Evolutionary conservation across 2,797 vertebrate genomes (phyloP).

Genomic region (Spea hammondii): DNA sequence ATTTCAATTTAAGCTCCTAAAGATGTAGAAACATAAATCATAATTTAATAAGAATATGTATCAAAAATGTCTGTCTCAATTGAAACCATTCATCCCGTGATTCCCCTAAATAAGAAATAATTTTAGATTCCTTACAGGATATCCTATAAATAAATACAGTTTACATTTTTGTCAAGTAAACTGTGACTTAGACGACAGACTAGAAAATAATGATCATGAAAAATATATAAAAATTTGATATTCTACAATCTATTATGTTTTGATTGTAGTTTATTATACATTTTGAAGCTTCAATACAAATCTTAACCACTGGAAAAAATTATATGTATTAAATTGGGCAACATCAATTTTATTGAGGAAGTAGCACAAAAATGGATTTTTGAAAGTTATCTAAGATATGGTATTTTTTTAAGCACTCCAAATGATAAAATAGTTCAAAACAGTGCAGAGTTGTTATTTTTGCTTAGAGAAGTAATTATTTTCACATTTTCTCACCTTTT

Average conservation of each 20-base stretch:
- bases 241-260: no score
- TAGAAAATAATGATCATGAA: no score
- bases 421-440: conserved; percentile 15
- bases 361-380: not conserved
- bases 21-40: not conserved
- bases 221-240: no score
- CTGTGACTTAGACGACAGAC: no score
- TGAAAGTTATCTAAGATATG: not conserved
- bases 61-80: not conserved
- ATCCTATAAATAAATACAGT: not conserved
- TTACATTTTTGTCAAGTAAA: not conserved
- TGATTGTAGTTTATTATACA: no score
- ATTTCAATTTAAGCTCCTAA: not conserved
- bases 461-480: conserved; percentile 10
- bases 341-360: not conserved
- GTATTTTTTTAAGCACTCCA: conserved; percentile 14
- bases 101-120: not conserved
- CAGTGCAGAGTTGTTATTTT: conserved; percentile 26
- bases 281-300: no score
- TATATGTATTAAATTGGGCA: not conserved
- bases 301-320: not conserved
- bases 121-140: not conserved
- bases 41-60: not conserved
- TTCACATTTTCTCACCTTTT: conserved; percentile 10
- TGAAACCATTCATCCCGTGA: not conserved